Conservation (phyloP, 1,140 invertebrate species). For the Batillaria attramentaria region DNA sequence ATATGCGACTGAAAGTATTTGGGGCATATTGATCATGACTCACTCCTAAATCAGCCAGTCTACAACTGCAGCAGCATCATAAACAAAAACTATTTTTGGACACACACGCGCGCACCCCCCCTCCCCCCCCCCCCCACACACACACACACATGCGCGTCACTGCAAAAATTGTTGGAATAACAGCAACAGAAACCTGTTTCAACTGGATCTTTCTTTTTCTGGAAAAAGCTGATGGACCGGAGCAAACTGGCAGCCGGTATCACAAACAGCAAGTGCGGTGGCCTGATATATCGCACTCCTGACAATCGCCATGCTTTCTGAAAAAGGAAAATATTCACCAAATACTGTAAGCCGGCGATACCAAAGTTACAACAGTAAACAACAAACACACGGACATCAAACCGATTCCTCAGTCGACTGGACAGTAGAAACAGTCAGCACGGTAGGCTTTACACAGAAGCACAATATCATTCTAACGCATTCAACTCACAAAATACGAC, state of each 20-base stretch:
- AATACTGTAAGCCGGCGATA: background rate
- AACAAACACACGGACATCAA: background rate
- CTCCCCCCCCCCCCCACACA: conserved; percentile 9
- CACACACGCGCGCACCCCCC: background rate
- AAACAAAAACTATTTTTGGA: background rate
- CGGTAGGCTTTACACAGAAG: too few relatives aligned
- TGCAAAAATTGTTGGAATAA: too few relatives aligned
- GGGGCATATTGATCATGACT: too few relatives aligned
- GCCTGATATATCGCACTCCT: background rate
- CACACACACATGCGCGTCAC: background rate
- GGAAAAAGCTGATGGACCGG: conserved; percentile 10
- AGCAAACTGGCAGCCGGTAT: conserved; percentile 1
- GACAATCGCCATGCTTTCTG: background rate
- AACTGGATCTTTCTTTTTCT: background rate
- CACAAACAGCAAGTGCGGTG: background rate
- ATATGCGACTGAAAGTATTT: too few relatives aligned
- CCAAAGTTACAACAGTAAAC: background rate
- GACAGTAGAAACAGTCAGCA: background rate
- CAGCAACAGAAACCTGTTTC: background rate
- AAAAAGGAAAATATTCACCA: background rate
- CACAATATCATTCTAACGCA: background rate
- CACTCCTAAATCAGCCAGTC: too few relatives aligned
- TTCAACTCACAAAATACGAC: background rate
- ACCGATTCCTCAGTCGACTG: background rate
- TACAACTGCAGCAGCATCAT: too few relatives aligned